These are phyloP conservation scores for Frieseomelitta varia DNA, from an alignment of 1,140 invertebrate species.

Conservation along the genomic window DNA sequence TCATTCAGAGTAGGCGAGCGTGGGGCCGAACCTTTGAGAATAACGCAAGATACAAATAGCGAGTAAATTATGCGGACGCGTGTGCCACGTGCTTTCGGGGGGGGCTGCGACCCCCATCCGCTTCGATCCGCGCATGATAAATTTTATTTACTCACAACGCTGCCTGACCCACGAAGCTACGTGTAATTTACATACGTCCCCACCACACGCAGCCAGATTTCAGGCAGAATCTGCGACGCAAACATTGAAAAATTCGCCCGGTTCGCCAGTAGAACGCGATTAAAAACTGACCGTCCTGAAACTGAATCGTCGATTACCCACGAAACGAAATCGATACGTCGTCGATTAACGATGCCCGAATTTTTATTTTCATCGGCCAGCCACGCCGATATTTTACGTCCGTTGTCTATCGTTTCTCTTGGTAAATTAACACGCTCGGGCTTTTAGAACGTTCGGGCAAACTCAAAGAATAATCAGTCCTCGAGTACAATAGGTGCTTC, in stretches of 20 bases:
- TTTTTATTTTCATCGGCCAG: slow-evolving; percentile 2
- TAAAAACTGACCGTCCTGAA: neutral
- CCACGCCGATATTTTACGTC: neutral
- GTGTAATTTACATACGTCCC: slow-evolving; percentile 26
- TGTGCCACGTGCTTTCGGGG: slow-evolving; percentile 54
- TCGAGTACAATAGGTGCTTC: slow-evolving; percentile 54
- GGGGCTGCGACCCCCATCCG: slow-evolving; percentile 6
- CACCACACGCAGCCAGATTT: neutral
- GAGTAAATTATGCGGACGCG: slow-evolving; percentile 54
- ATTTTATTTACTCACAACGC: slow-evolving; percentile 45
- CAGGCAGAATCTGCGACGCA: neutral
- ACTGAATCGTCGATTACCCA: neutral
- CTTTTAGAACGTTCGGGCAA: neutral
- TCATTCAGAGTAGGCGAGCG: slow-evolving; percentile 33
- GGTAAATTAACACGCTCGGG: slow-evolving; percentile 47
- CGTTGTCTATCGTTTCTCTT: slow-evolving; percentile 19
- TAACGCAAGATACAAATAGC: slow-evolving; percentile 51
- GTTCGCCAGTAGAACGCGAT: neutral
- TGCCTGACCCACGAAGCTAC: neutral
- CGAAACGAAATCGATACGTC: neutral
- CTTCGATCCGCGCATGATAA: slow-evolving; percentile 43
- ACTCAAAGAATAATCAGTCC: slow-evolving; percentile 46
- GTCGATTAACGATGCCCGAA: slow-evolving; percentile 5
- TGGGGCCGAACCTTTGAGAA: slow-evolving; percentile 42
- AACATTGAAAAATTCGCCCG: neutral